Conservation (phyloP, 2,888 invertebrate species). For the Cryptocephalus primarius region DNA sequence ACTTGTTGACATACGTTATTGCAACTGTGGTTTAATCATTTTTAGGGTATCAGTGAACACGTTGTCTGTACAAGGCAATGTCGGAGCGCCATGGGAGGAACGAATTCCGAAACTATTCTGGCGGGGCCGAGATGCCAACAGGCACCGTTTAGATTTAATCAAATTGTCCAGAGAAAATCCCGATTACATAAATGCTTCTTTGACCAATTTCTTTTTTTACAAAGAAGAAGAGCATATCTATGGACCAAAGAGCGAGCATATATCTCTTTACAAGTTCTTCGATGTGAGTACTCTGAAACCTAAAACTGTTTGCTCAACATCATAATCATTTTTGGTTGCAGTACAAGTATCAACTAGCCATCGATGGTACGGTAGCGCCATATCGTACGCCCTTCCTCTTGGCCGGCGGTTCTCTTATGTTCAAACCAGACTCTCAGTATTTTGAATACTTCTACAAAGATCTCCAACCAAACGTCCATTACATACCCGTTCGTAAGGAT, state of each 20-base stretch:
- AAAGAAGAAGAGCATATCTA: slow-evolving; percentile 71
- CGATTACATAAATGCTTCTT: slow-evolving; percentile 76
- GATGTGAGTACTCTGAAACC: slow-evolving; percentile 52
- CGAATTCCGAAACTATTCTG: slow-evolving; percentile 74
- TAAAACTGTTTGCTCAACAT: background rate
- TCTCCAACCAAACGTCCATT: slow-evolving; percentile 68
- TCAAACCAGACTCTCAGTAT: slow-evolving; percentile 90
- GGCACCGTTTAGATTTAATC: slow-evolving; percentile 71
- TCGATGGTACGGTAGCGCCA: slow-evolving; percentile 95
- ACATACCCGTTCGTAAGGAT: slow-evolving; percentile 68
- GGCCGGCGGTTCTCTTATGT: slow-evolving; percentile 74
- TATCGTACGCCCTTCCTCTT: slow-evolving; percentile 88
- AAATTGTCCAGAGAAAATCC: slow-evolving; percentile 65
- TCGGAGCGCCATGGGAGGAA: slow-evolving; percentile 57
- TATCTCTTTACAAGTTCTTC: slow-evolving; percentile 90
- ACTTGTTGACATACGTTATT: no score
- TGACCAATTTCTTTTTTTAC: slow-evolving; percentile 96
- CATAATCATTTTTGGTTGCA: slow-evolving; percentile 37
- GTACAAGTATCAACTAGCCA: slow-evolving; percentile 90
- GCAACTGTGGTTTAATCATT: no score
- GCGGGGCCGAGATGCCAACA: slow-evolving; percentile 87
- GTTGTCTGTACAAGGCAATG: slow-evolving; percentile 78
- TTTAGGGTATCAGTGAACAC: slow-evolving; percentile 73
- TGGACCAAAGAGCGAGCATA: slow-evolving; percentile 73
- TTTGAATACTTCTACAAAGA: slow-evolving; percentile 88